phyloP scores from a whole-genome alignment of 1,140 invertebrate species.

The Drosophila cardini region DNA sequence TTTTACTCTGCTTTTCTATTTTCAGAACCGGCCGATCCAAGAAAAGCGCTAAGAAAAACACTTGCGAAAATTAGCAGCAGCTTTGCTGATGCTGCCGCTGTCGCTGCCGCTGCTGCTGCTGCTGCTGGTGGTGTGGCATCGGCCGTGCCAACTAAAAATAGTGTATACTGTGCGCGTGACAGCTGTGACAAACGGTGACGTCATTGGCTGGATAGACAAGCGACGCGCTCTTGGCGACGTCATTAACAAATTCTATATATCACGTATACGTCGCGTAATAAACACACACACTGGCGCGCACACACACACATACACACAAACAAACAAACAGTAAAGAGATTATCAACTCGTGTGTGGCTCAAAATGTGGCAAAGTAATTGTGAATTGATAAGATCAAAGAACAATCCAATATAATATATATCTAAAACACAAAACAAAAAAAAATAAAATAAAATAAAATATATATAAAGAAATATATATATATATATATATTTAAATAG shows the following conservation, averaged over 20 bases:
- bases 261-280: slow-evolving; percentile 52
- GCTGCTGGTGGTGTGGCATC: slow-evolving; percentile 9
- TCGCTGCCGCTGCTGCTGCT: slow-evolving; percentile 2
- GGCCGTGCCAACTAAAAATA: slow-evolving; percentile 73
- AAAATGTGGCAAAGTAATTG: slow-evolving; percentile 14
- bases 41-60: slow-evolving; percentile 80
- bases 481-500: slow-evolving; percentile 12
- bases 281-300: slow-evolving; percentile 9
- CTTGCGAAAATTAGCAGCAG: slow-evolving; percentile 79
- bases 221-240: slow-evolving; percentile 38
- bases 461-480: slow-evolving; percentile 4
- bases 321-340: neutral
- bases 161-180: slow-evolving; percentile 75
- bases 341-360: slow-evolving; percentile 3
- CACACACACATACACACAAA: slow-evolving; percentile 5
- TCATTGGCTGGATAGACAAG: slow-evolving; percentile 63
- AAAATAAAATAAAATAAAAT: neutral
- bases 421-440: no score
- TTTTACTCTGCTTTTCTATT: slow-evolving; percentile 65
- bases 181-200: slow-evolving; percentile 73
- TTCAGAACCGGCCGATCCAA: slow-evolving; percentile 71
- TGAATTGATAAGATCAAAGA: slow-evolving; percentile 33
- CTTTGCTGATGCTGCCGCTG: slow-evolving; percentile 26
- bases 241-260: slow-evolving; percentile 52
- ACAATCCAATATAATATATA: neutral